Evolutionary conservation across 2,797 vertebrate genomes (phyloP).

Genomic region (Pitangus sulphuratus): DNA sequence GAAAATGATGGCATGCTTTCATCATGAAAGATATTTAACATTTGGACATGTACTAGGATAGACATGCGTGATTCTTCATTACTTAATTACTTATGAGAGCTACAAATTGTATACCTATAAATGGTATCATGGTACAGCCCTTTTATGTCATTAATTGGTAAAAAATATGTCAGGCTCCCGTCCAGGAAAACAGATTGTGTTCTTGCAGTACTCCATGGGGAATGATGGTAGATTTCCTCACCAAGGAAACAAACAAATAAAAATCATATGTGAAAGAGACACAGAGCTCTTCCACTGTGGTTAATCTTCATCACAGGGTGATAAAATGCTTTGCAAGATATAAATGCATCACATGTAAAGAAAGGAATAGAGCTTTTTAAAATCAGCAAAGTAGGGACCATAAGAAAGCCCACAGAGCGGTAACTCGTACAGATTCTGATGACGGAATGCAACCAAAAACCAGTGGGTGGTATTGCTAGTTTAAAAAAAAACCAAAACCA

Average conservation of each 20-base stretch:
- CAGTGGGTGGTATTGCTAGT: not conserved
- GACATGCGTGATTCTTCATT: not conserved
- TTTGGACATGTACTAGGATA: not conserved
- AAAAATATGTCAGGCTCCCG: fast-evolving
- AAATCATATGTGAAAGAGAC: not conserved
- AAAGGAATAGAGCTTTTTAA: not conserved
- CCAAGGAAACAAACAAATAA: not conserved
- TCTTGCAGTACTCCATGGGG: not conserved
- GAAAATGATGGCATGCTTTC: fast-evolving
- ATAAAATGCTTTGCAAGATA: not conserved
- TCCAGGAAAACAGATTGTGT: not conserved
- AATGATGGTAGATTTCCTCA: not conserved
- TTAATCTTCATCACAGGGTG: not conserved
- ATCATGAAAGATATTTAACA: not conserved
- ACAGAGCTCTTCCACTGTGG: not conserved
- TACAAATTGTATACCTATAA: not conserved
- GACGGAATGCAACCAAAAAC: not conserved
- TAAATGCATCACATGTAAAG: not conserved
- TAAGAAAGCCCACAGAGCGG: not conserved
- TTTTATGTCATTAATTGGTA: not conserved
- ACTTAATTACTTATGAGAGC: not conserved
- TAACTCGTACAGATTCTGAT: not conserved
- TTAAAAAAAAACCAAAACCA: not conserved
- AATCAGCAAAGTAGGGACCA: not conserved
- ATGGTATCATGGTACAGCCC: not conserved